Conservation (phyloP, 2,113 vertebrate genomes). For the Silurus glanis region DNA sequence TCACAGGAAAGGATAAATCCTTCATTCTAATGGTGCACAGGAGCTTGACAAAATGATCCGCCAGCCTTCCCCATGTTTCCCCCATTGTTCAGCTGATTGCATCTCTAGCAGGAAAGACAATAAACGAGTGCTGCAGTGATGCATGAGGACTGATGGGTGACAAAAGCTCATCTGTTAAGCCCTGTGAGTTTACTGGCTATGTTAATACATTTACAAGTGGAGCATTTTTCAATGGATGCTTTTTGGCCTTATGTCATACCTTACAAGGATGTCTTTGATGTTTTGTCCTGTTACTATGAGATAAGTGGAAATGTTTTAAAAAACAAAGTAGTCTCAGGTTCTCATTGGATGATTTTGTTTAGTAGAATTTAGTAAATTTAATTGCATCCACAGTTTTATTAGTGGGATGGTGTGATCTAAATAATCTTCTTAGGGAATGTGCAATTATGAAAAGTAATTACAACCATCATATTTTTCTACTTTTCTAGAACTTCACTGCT, state of each 20-base stretch:
- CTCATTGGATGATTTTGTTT: not conserved
- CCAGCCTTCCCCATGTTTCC: not conserved
- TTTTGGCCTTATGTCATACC: not conserved
- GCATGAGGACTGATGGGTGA: not conserved
- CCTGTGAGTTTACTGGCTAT: not conserved
- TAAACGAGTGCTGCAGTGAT: not conserved
- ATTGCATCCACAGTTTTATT: not conserved
- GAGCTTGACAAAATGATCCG: constrained; percentile 19
- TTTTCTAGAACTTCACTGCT: not conserved
- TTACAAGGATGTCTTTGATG: not conserved
- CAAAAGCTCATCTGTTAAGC: not conserved
- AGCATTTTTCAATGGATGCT: not conserved
- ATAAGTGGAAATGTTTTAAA: not conserved
- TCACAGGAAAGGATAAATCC: not conserved
- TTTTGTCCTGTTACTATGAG: not conserved
- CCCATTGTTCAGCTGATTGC: not conserved
- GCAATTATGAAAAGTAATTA: not conserved
- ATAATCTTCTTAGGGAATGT: not conserved
- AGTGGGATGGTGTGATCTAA: not conserved
- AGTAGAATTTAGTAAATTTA: not conserved
- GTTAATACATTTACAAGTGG: not conserved
- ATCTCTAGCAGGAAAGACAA: not conserved
- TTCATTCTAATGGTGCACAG: not conserved
- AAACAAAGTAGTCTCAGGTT: not conserved
- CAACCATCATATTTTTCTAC: not conserved